A percentile compares a stretch with the other conserved stretches of the same genome.
phyloP scores from a whole-genome alignment of 1,140 invertebrate species.

The Calephelis virginiensis region DNA sequence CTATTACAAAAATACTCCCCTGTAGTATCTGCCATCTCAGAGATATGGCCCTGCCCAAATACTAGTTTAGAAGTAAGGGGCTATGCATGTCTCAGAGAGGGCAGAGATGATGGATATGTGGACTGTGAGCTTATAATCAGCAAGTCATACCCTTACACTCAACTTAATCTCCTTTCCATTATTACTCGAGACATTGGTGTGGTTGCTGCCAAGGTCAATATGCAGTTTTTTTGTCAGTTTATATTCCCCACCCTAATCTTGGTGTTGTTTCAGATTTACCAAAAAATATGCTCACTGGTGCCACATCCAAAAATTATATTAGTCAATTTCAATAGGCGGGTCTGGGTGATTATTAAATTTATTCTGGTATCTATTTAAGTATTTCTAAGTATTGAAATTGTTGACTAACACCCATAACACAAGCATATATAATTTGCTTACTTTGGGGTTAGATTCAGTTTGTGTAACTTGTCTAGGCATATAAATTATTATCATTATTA shows the following conservation, averaged over 20 bases:
- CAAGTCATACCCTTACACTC: background rate
- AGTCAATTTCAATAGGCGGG: conserved; percentile 15
- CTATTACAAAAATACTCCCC: conserved; percentile 3
- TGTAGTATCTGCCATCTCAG: conserved; percentile 3
- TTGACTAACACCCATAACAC: no score
- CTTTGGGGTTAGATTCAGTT: no score
- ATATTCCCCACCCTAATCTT: background rate
- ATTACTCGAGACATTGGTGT: background rate
- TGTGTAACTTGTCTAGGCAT: no score
- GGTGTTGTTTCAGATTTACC: background rate
- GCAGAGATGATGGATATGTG: conserved; percentile 16
- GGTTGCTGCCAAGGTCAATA: conserved; percentile 9
- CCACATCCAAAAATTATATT: background rate
- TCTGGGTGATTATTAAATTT: no score
- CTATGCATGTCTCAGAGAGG: conserved; percentile 18
- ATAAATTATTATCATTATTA: no score
- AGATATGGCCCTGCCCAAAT: background rate
- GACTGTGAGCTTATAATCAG: conserved; percentile 12
- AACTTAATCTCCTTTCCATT: background rate
- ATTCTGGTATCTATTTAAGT: no score
- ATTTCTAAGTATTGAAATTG: no score
- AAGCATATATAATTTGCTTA: no score
- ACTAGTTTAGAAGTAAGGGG: background rate
- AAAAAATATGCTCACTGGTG: background rate
- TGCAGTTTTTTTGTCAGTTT: conserved; percentile 1